phyloP scores from a whole-genome alignment of 2,888 invertebrate genomes.

The Coleophora deauratella region DNA sequence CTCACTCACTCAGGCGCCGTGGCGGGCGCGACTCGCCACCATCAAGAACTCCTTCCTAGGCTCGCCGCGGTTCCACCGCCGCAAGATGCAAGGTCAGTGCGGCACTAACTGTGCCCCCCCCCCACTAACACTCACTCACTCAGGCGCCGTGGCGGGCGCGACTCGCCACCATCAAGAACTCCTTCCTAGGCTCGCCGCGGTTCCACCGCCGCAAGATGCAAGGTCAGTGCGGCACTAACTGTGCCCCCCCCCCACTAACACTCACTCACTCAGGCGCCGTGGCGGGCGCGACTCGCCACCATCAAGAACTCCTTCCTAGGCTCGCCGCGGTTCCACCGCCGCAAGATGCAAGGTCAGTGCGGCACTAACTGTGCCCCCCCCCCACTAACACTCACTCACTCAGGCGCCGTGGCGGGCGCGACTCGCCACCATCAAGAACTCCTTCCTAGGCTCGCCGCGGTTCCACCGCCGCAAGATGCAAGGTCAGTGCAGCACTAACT shows the following conservation, averaged over 20 bases:
- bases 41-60: slow-evolving; percentile 98
- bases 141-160: neutral
- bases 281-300: neutral
- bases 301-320: neutral
- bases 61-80: slow-evolving; percentile 92
- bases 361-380: slow-evolving; percentile 95
- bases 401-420: slow-evolving; percentile 96
- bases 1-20: too few species aligned
- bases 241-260: too few species aligned
- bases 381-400: too few species aligned
- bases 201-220: slow-evolving; percentile 97
- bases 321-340: slow-evolving; percentile 84
- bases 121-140: too few species aligned
- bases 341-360: slow-evolving; percentile 74
- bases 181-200: slow-evolving; percentile 93
- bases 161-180: slow-evolving; percentile 95
- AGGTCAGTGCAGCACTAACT: too few species aligned
- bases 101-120: neutral
- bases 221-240: slow-evolving; percentile 39
- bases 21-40: slow-evolving; percentile 77
- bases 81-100: slow-evolving; percentile 85
- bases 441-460: slow-evolving; percentile 95
- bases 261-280: too few species aligned
- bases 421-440: slow-evolving; percentile 95
- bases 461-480: too few species aligned